A percentile compares a stretch with the other conserved stretches of the same genome.
phyloP scores from a whole-genome alignment of 2,113 vertebrate species.

The Hemibagrus wyckioides region DNA sequence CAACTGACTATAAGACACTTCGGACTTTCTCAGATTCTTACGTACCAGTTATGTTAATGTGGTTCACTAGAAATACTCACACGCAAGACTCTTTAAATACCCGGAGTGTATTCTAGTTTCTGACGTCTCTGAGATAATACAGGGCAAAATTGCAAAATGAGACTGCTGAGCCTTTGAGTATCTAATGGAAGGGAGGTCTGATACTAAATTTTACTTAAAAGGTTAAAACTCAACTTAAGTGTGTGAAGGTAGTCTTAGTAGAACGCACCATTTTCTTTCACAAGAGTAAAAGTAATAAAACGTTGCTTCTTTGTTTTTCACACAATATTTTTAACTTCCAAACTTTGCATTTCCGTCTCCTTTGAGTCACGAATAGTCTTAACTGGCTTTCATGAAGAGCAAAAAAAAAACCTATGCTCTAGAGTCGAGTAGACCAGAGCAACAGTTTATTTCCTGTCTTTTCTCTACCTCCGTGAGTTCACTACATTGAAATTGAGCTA shows the following conservation, averaged over 20 bases:
- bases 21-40: neutral
- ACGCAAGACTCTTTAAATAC: neutral
- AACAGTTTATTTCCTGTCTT: slow-evolving; percentile 10
- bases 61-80: neutral
- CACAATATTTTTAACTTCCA: neutral
- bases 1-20: neutral
- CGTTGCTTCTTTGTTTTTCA: neutral
- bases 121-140: neutral
- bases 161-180: neutral
- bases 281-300: neutral
- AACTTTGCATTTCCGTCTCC: neutral
- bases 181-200: neutral
- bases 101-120: neutral
- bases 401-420: neutral
- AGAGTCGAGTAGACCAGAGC: neutral
- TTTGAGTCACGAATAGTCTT: neutral
- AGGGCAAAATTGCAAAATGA: neutral
- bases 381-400: neutral
- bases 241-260: neutral
- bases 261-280: neutral
- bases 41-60: neutral
- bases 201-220: neutral
- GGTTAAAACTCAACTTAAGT: too few species aligned
- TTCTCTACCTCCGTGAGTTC: neutral
- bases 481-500: slow-evolving; percentile 26